A percentile compares a stretch with the other conserved stretches of the same genome.
phyloP scores from a whole-genome alignment of 2,888 invertebrate species.

The Stenotaenia linearis region DNA sequence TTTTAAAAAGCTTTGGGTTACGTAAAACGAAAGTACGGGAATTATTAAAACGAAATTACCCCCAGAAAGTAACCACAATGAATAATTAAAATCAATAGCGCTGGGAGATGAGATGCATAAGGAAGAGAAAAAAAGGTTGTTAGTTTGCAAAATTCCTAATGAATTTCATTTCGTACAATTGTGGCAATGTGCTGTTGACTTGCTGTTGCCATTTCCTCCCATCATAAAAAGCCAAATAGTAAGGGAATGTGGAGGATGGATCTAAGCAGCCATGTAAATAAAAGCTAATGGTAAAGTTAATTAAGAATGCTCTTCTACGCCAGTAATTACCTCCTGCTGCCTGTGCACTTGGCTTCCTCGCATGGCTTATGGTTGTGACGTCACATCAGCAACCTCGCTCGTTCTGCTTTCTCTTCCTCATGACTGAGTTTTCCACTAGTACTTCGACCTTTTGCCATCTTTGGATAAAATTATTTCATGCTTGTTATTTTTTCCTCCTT shows the following conservation, averaged over 20 bases:
- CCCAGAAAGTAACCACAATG: not conserved
- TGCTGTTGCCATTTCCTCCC: not conserved
- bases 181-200: conserved; percentile 21
- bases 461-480: not conserved
- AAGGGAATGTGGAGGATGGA: not conserved
- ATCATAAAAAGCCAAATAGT: conserved; percentile 20
- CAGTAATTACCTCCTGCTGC: conserved; percentile 24
- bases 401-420: conserved; percentile 13
- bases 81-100: conserved; percentile 7
- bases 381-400: not conserved
- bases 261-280: conserved; percentile 23
- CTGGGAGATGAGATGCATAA: not conserved
- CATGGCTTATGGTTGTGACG: conserved; percentile 19
- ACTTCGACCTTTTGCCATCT: conserved; percentile 5
- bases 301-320: conserved; percentile 26
- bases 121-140: not conserved
- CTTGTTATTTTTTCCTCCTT: not conserved
- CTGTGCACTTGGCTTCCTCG: conserved; percentile 19
- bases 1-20: too few species aligned
- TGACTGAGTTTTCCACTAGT: conserved; percentile 12
- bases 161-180: conserved; percentile 23
- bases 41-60: not conserved
- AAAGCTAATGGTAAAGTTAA: conserved; percentile 26
- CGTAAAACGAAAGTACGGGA: too few species aligned
- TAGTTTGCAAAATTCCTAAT: not conserved